These are phyloP conservation scores for Rhombomys opimus DNA, from an alignment of 2,113 vertebrate species.

Conservation along the genomic window DNA sequence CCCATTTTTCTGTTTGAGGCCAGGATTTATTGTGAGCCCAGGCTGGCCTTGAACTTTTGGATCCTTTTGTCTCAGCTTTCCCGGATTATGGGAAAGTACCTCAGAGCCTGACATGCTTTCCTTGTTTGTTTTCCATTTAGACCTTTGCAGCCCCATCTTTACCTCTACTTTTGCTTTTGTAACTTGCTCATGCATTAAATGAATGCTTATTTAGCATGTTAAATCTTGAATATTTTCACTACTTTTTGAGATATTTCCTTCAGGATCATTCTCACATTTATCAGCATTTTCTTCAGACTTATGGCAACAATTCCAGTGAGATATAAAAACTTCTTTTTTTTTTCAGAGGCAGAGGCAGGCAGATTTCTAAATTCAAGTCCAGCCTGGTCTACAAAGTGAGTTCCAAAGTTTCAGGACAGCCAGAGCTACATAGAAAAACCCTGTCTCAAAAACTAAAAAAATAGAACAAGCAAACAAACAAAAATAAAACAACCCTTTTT, in stretches of 20 bases:
- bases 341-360: neutral
- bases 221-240: slow-evolving; percentile 21
- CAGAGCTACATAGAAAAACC: neutral
- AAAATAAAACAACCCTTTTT: neutral
- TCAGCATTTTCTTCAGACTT: slow-evolving; percentile 25
- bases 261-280: neutral
- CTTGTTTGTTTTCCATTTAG: slow-evolving; percentile 10
- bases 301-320: slow-evolving; percentile 14
- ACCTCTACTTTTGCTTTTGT: neutral
- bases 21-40: no score
- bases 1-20: neutral
- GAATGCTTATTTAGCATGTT: neutral
- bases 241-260: slow-evolving; percentile 33
- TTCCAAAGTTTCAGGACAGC: neutral
- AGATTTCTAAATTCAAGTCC: neutral
- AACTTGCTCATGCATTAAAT: neutral
- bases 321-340: neutral
- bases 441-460: neutral
- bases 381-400: neutral
- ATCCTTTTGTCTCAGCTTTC: neutral
- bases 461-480: neutral
- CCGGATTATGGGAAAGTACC: neutral
- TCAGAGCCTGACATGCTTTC: neutral
- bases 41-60: neutral
- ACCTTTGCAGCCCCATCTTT: neutral